A percentile compares a stretch with the other conserved stretches of the same genome.
These are phyloP conservation scores for Ommatoiulus sabulosus DNA, from an alignment of 2,888 invertebrate genomes.

Conservation along the genomic window DNA sequence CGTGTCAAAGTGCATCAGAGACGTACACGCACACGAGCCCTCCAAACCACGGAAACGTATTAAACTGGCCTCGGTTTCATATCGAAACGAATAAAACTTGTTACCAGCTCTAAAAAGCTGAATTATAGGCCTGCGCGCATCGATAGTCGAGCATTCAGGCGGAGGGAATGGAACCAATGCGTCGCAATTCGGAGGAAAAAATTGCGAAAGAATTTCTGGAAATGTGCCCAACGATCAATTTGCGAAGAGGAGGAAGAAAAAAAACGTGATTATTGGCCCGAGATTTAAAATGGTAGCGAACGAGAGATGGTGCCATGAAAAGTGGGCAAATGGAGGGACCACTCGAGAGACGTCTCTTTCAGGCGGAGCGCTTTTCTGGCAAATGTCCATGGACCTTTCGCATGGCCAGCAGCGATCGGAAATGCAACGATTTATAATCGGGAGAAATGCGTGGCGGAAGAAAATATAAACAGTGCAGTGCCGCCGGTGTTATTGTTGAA, in stretches of 20 bases:
- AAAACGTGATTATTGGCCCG: slow-evolving; percentile 21
- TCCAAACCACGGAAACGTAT: neutral
- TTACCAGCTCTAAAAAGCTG: neutral
- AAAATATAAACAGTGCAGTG: slow-evolving; percentile 5
- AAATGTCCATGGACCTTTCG: neutral
- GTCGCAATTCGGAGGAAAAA: neutral
- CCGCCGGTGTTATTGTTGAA: slow-evolving; percentile 29
- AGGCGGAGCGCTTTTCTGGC: neutral
- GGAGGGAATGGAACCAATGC: slow-evolving; percentile 21
- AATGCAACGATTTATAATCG: slow-evolving; percentile 38
- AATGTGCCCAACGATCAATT: slow-evolving; percentile 25
- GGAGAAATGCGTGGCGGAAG: neutral
- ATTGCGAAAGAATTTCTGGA: slow-evolving; percentile 29
- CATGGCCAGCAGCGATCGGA: neutral
- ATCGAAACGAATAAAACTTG: slow-evolving; percentile 24
- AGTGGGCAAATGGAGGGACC: slow-evolving; percentile 8
- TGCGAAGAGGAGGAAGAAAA: neutral
- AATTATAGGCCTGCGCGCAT: neutral
- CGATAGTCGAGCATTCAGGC: slow-evolving; percentile 7
- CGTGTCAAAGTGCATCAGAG: too few species aligned
- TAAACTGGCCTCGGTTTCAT: neutral
- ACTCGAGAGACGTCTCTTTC: neutral
- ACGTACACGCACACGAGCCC: neutral
- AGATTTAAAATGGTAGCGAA: slow-evolving; percentile 25
- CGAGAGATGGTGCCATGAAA: slow-evolving; percentile 2